Conservation (phyloP, 2,797 vertebrate genomes). For the Leptodactylus fallax region DNA sequence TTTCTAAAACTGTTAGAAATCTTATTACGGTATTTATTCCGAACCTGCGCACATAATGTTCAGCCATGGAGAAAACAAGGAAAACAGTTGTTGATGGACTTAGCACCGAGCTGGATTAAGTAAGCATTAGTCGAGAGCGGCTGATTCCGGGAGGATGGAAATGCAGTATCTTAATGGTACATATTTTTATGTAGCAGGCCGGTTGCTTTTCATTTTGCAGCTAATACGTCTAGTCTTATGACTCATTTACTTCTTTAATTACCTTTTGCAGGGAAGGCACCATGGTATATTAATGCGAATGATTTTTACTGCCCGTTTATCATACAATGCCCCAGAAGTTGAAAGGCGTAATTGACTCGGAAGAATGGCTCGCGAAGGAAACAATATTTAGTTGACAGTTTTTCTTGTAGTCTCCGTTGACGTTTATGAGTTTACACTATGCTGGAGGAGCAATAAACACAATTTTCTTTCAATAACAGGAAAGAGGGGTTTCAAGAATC, state of each 20-base stretch:
- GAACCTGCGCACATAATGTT: constrained; percentile 83
- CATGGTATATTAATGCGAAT: constrained; percentile 99
- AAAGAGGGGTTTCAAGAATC: constrained; percentile 82
- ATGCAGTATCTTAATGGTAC: constrained; percentile 97
- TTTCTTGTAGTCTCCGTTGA: constrained; percentile 93
- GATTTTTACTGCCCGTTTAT: constrained; percentile 99
- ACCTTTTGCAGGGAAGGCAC: constrained; percentile 99
- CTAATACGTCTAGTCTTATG: constrained; percentile 99
- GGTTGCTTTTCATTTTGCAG: constrained; percentile 96
- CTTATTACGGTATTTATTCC: constrained; percentile 84
- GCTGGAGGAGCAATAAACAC: constrained; percentile 96
- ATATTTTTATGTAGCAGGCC: constrained; percentile 96
- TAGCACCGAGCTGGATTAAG: constrained; percentile 97
- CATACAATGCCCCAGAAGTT: constrained; percentile 95
- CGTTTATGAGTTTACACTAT: constrained; percentile 99
- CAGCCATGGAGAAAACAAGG: constrained; percentile 86
- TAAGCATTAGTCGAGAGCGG: constrained; percentile 94
- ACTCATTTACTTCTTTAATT: constrained; percentile 99
- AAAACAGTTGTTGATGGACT: constrained; percentile 95
- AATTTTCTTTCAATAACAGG: constrained; percentile 92
- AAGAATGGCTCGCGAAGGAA: constrained; percentile 95
- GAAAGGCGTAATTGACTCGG: constrained; percentile 99
- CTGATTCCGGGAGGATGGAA: constrained; percentile 96
- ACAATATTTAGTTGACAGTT: constrained; percentile 99
- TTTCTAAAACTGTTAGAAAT: constrained; percentile 76